phyloP scores from a whole-genome alignment of 2,797 vertebrate genomes.

The Tamandua tetradactyla region DNA sequence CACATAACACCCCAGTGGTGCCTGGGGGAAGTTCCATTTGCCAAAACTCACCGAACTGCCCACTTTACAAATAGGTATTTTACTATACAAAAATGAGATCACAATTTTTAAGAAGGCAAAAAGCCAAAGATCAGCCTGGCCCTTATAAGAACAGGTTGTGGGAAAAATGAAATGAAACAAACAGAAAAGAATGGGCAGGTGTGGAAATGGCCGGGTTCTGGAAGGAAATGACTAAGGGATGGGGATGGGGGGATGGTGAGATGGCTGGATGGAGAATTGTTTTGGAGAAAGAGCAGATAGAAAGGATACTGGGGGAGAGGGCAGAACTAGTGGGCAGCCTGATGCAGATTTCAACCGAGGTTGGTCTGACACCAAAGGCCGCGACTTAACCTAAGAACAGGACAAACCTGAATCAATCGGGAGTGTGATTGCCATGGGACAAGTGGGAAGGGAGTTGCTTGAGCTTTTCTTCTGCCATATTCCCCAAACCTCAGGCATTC shows the following conservation, averaged over 20 bases:
- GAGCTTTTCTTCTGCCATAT: not conserved
- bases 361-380: not conserved
- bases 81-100: not conserved
- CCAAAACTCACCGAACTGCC: no score
- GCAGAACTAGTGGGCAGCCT: not conserved
- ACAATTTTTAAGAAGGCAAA: not conserved
- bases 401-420: no score
- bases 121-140: no score
- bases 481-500: not conserved
- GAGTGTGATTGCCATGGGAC: no score
- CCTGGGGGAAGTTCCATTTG: not conserved
- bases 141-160: no score
- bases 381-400: no score
- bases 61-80: not conserved
- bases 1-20: no score
- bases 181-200: not conserved
- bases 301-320: not conserved
- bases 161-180: no score
- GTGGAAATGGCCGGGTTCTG: no score
- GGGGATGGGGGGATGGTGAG: not conserved
- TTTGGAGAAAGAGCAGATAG: not conserved
- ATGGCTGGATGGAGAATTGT: no score
- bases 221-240: no score
- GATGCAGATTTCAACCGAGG: not conserved
- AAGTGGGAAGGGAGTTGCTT: no score